Conservation (phyloP, 2,113 vertebrate genomes). For the Benitochromis conjunctus region DNA sequence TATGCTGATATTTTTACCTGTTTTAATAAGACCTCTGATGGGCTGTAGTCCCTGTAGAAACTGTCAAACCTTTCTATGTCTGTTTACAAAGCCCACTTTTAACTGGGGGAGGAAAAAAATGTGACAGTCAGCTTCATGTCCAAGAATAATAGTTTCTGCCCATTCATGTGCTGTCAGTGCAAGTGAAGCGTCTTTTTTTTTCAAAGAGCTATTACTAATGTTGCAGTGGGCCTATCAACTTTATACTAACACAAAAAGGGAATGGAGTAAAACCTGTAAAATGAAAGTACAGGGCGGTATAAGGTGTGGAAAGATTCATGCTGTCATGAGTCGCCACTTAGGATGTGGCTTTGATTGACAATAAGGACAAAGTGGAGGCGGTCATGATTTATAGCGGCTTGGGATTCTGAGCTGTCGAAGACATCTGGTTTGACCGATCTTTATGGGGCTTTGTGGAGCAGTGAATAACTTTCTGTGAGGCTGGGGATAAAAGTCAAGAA, state of each 20-base stretch:
- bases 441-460: conserved; percentile 44
- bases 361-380: conserved; percentile 10
- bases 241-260: conserved; percentile 46
- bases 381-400: conserved; percentile 45
- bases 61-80: conserved; percentile 36
- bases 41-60: conserved; percentile 15
- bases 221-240: conserved; percentile 61
- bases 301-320: conserved; percentile 37
- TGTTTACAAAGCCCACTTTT: conserved; percentile 51
- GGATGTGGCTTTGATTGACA: conserved; percentile 62
- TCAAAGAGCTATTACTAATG: conserved; percentile 28
- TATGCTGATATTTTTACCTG: conserved; percentile 43
- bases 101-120: not conserved
- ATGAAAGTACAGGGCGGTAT: conserved; percentile 17
- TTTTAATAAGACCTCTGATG: conserved; percentile 52
- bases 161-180: conserved; percentile 24
- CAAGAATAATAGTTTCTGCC: conserved; percentile 61
- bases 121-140: conserved; percentile 31
- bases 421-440: conserved; percentile 62
- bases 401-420: conserved; percentile 15
- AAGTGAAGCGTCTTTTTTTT: conserved; percentile 49
- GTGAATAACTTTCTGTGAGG: conserved; percentile 42
- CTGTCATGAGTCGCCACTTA: conserved; percentile 43
- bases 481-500: conserved; percentile 16
- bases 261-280: conserved; percentile 47